Conservation (phyloP, 2,113 vertebrate genomes). For the Agelaius phoeniceus region DNA sequence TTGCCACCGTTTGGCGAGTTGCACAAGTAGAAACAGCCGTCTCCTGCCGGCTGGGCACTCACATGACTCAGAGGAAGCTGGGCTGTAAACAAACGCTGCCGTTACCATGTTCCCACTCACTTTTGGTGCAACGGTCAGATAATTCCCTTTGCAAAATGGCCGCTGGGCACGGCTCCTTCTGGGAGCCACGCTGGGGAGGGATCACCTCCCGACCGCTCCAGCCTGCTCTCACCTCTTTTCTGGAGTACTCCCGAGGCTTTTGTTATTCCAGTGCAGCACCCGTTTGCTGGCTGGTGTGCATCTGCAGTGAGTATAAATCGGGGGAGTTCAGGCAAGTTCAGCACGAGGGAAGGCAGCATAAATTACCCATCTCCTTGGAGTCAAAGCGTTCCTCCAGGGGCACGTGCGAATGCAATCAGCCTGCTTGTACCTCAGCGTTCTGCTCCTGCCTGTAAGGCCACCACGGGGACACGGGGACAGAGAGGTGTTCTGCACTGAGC, state of each 20-base stretch:
- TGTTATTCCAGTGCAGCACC: not conserved
- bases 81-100: constrained; percentile 60
- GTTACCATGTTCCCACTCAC: constrained; percentile 59
- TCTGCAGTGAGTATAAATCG: not conserved
- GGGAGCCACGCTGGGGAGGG: not conserved
- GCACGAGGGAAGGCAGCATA: not conserved
- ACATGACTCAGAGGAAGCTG: constrained; percentile 65
- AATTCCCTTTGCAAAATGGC: constrained; percentile 64
- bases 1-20: constrained; percentile 50
- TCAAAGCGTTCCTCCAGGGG: not conserved
- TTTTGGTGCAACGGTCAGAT: constrained; percentile 62
- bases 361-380: not conserved
- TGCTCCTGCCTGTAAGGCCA: not conserved
- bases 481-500: not conserved
- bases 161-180: constrained; percentile 12
- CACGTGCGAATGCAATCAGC: rapidly evolving
- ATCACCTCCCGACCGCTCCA: not conserved
- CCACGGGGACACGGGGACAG: rapidly evolving
- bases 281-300: rapidly evolving
- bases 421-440: not conserved
- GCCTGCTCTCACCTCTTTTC: not conserved
- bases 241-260: not conserved
- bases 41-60: constrained; percentile 35
- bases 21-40: constrained; percentile 45
- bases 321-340: not conserved